phyloP scores from a whole-genome alignment of 1,140 invertebrate species.

The Magallana ariakensis region DNA sequence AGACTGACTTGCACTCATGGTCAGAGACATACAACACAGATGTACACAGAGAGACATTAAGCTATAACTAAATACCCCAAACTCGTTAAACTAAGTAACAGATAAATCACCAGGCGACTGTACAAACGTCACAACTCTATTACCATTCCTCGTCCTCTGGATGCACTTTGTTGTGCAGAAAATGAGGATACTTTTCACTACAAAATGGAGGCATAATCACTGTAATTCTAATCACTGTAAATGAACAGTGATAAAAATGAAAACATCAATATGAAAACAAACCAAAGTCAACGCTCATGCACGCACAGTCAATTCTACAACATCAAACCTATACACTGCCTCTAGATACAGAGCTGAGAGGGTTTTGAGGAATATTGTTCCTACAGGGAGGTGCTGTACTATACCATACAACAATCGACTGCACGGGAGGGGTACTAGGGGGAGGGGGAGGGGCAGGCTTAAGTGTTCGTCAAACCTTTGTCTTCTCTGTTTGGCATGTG shows the following conservation, averaged over 20 bases:
- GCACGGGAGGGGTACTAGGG: background rate
- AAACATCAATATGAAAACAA: background rate
- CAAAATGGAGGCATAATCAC: background rate
- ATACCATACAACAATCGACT: background rate
- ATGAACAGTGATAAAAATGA: background rate
- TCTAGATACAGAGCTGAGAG: too few species aligned
- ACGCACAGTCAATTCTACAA: background rate
- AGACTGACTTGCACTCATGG: too few species aligned
- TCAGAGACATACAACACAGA: too few species aligned
- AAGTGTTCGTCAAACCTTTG: slow-evolving; percentile 2
- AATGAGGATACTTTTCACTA: background rate
- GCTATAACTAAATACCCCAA: too few species aligned
- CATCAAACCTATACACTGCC: background rate
- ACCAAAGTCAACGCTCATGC: background rate
- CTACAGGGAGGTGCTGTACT: background rate
- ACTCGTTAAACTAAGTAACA: too few species aligned
- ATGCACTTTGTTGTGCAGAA: slow-evolving; percentile 5
- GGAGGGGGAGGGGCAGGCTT: background rate
- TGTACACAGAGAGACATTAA: too few species aligned
- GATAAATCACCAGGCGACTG: too few species aligned
- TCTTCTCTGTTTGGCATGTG: slow-evolving; percentile 19
- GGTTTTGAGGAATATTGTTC: background rate
- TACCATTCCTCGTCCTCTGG: background rate
- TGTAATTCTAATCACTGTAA: background rate
- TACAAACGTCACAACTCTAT: background rate